Base-by-base conservation (phyloP, 2,888 invertebrate genomes). In the Cephus runcator region DNA sequence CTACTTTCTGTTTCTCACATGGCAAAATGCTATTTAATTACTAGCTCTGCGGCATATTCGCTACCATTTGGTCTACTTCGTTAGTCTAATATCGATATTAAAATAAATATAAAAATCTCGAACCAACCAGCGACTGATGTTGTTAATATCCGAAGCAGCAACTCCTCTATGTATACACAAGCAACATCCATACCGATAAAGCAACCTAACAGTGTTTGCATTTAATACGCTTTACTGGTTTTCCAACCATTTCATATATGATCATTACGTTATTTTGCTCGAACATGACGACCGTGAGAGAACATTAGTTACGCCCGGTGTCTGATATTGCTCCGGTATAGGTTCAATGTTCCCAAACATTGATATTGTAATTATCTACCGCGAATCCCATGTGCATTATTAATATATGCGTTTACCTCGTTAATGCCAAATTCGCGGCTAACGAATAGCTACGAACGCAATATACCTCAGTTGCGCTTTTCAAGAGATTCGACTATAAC, bases 71-170 rank as follows among this genome's bases (percentile, higher is more conserved):
- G 23, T 40, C 15, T 40, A 6, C 40, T 23, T 23, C 40, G 23
- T 40, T 77, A 76, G 56, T 56, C 23, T 9, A 23, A 56, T 56
- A 76, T 77, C 76, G 74, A 81, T 82, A 76, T 74, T 80, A 79
- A 82, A 84, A 83, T 81, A 84, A 82, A 84, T 82, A 84, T 81
- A 76, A 84, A 83, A 85, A 86, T 79, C 75, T 78, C 79, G 69
- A 76, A 75, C n/a, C 71, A n/a, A 79, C 31, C 34, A 69, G 34
- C 35, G 73, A 73, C 73, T 73, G 78, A 75, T 76, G 75, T 69
- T 74, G 75, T 75, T 80, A 82, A 82, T 80, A 81, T 79, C 75
- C 76, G 75, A 81, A 81, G 71, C 76, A 34, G 69, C 75, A 69
- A 56, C 9, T 56, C 56, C 23, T 56, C 15, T 56, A 9, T 9